Percentiles rank a stretch among this genome's conserved stretches.
Evolutionary conservation across 2,113 vertebrate species (phyloP).

Genomic region (Centropristis striata): DNA sequence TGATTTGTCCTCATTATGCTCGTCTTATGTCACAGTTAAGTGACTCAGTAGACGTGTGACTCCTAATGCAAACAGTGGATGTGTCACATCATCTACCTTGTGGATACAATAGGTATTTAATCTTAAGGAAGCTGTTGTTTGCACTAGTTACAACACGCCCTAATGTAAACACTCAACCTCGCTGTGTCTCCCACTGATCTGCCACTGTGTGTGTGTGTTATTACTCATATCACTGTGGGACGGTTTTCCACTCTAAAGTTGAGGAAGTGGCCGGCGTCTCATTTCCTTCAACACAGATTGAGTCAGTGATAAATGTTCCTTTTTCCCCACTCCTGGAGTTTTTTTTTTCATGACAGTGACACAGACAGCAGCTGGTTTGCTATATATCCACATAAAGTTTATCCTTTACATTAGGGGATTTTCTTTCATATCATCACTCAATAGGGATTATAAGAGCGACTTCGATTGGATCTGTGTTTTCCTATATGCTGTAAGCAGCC

Average conservation of each 20-base stretch:
- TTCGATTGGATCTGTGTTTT: neutral
- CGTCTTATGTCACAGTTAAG: conserved; percentile 1
- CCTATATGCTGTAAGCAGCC: conserved; percentile 3
- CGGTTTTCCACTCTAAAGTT: conserved; percentile 17
- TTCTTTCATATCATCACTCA: conserved; percentile 16
- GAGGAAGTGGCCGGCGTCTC: conserved; percentile 61
- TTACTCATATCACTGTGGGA: conserved; percentile 52
- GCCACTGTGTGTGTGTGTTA: neutral
- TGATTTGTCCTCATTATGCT: neutral
- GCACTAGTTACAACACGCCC: conserved; percentile 35
- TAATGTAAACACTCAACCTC: conserved; percentile 46
- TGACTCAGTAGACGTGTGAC: conserved; percentile 33
- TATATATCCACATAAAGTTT: conserved; percentile 23
- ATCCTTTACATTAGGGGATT: conserved; percentile 57
- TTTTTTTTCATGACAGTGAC: neutral
- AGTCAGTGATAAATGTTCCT: conserved; percentile 41
- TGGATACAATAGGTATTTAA: conserved; percentile 19
- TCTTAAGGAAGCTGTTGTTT: conserved; percentile 8
- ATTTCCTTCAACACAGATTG: conserved; percentile 45
- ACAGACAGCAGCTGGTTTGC: conserved; percentile 29
- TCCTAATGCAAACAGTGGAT: conserved; percentile 13
- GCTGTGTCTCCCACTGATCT: conserved; percentile 10
- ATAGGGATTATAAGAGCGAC: conserved; percentile 51
- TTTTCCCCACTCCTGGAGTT: conserved; percentile 13
- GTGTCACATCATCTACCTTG: conserved; percentile 19